phyloP scores from a whole-genome alignment of 1,140 invertebrate genomes.

The Heliothis subflexa region DNA sequence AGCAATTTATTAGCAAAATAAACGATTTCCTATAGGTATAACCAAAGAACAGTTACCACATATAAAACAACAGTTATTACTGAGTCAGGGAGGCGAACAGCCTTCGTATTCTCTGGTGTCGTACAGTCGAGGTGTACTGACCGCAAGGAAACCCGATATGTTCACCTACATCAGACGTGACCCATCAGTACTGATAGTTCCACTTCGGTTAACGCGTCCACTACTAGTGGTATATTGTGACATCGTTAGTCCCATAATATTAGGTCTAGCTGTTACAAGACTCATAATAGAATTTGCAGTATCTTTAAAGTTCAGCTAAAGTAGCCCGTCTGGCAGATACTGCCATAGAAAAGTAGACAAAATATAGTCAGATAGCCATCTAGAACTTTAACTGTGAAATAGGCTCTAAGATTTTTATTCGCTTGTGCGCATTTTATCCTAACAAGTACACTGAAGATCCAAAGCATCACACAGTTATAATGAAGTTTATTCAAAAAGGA shows the following conservation, averaged over 20 bases:
- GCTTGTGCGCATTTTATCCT: too few species aligned
- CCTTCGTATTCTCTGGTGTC: background rate
- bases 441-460: too few species aligned
- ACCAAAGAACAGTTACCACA: background rate
- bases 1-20: too few species aligned
- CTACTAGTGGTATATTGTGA: background rate
- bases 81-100: background rate
- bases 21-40: background rate
- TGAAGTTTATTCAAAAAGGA: background rate
- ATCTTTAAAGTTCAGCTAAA: too few species aligned
- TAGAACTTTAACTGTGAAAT: too few species aligned
- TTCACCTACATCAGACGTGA: slow-evolving; percentile 20
- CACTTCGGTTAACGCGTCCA: background rate
- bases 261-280: too few species aligned
- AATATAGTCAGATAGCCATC: too few species aligned
- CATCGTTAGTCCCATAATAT: background rate
- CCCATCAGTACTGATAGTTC: background rate
- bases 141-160: slow-evolving; percentile 11
- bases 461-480: background rate
- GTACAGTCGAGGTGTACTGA: background rate
- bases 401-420: too few species aligned
- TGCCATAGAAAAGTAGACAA: too few species aligned
- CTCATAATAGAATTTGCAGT: too few species aligned
- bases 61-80: background rate
- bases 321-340: too few species aligned